Evolutionary conservation across 2,113 vertebrate genomes (phyloP).

Genomic region (Gallinago media): DNA sequence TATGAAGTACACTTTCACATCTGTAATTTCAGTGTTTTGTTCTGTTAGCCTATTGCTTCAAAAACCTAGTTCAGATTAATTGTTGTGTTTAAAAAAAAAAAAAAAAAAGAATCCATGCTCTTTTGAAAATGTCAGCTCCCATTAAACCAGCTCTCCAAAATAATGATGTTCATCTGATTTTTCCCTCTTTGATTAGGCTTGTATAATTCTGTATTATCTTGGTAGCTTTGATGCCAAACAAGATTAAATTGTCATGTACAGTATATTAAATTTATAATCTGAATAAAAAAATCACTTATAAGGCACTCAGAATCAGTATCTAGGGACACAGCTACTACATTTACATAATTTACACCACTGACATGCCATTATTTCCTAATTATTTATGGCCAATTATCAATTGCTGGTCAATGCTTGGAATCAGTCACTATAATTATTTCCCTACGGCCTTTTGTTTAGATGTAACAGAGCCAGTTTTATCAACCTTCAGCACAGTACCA

Average conservation of each 20-base stretch:
- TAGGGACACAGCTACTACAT: constrained; percentile 53
- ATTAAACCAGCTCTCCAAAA: constrained; percentile 68
- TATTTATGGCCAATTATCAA: constrained; percentile 79
- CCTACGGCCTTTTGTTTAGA: constrained; percentile 30
- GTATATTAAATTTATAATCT: constrained; percentile 75
- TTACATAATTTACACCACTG: constrained; percentile 69
- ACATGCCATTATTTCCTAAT: constrained; percentile 66
- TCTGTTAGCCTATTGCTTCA: constrained; percentile 29
- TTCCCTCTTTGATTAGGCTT: constrained; percentile 75
- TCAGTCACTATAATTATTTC: constrained; percentile 76
- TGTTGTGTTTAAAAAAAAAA: constrained; percentile 42
- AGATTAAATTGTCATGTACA: constrained; percentile 79
- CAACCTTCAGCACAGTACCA: background rate
- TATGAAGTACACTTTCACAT: constrained; percentile 24
- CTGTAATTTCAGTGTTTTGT: constrained; percentile 47
- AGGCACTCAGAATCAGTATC: constrained; percentile 59
- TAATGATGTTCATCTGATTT: constrained; percentile 67
- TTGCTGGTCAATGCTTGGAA: constrained; percentile 72
- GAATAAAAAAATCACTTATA: constrained; percentile 73
- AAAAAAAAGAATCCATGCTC: constrained; percentile 36
- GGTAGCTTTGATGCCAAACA: constrained; percentile 77
- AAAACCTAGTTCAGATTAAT: constrained; percentile 40
- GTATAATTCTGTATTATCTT: constrained; percentile 78
- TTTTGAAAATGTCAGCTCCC: constrained; percentile 60
- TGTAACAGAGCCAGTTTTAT: constrained; percentile 34